Conservation (phyloP, 1,140 invertebrate species). For the Trachymyrmex cornetzi region DNA sequence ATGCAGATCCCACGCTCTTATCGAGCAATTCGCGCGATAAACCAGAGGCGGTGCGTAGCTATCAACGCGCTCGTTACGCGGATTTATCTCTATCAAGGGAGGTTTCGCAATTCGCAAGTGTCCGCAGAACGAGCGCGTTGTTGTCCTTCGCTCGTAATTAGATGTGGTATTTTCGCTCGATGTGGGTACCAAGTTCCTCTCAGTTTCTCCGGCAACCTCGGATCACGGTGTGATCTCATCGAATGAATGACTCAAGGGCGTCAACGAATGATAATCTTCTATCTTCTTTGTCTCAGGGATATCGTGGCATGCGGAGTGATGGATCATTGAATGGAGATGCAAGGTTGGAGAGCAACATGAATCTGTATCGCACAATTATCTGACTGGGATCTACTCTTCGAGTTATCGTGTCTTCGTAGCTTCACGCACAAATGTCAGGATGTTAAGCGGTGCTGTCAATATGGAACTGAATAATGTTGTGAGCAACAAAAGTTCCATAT, state of each 20-base stretch:
- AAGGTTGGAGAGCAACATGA: constrained; percentile 64
- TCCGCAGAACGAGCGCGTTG: background rate
- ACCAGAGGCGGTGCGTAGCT: background rate
- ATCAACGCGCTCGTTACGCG: constrained; percentile 8
- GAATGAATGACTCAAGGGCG: background rate
- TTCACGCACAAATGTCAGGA: constrained; percentile 72
- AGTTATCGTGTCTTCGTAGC: constrained; percentile 44
- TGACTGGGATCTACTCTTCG: constrained; percentile 65
- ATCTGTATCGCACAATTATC: constrained; percentile 66
- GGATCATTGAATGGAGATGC: constrained; percentile 60
- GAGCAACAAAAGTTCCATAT: constrained; percentile 83
- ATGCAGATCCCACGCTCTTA: background rate
- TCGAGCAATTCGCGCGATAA: constrained; percentile 21
- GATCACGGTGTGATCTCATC: background rate
- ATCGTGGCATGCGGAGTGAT: constrained; percentile 64
- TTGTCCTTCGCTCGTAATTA: background rate
- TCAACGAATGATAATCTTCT: constrained; percentile 7
- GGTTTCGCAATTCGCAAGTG: background rate
- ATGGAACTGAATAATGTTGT: constrained; percentile 85
- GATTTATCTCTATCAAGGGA: constrained; percentile 8
- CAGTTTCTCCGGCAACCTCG: background rate
- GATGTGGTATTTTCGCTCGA: background rate
- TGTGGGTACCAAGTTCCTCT: background rate
- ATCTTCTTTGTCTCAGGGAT: constrained; percentile 70
- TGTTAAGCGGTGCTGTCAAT: constrained; percentile 71